phyloP scores from a whole-genome alignment of 2,888 invertebrate species.

The Microctonus aethiopoides region DNA sequence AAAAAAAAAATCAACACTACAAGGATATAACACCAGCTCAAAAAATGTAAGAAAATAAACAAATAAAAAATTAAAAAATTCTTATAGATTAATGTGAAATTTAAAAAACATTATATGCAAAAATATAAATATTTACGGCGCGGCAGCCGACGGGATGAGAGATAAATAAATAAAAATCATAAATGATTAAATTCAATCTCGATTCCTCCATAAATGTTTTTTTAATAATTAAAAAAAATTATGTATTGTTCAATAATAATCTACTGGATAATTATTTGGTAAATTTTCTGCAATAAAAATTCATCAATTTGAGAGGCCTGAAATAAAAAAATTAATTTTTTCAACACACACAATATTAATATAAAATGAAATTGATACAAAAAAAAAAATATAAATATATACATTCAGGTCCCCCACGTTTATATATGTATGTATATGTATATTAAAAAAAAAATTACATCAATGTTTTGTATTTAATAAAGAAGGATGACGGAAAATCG shows the following conservation, averaged over 20 bases:
- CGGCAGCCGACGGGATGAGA: constrained; percentile 19
- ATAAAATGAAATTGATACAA: constrained; percentile 37
- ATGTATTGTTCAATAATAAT: too few species aligned
- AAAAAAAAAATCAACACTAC: constrained; percentile 40
- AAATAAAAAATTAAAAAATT: neutral
- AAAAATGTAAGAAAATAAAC: constrained; percentile 44
- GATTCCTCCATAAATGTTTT: too few species aligned
- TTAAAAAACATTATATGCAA: constrained; percentile 11
- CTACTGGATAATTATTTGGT: too few species aligned
- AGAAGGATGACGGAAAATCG: constrained; percentile 1
- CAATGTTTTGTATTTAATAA: constrained; percentile 50
- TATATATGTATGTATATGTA: constrained; percentile 56
- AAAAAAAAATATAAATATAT: constrained; percentile 52
- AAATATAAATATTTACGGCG: constrained; percentile 18
- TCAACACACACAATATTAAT: constrained; percentile 9
- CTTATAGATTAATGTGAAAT: constrained; percentile 10
- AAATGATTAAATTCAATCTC: neutral
- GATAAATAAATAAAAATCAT: neutral
- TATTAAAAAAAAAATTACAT: constrained; percentile 51
- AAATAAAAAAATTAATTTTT: constrained; percentile 11
- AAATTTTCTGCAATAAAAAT: too few species aligned
- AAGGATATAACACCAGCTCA: constrained; percentile 60
- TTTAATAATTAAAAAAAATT: too few species aligned
- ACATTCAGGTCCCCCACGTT: constrained; percentile 63
- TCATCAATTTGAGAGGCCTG: constrained; percentile 32